Evolutionary conservation across 2,888 invertebrate genomes (phyloP), one percentile per base, ranked within the genome.

Genomic region (Meteorus cinctellus): DNA sequence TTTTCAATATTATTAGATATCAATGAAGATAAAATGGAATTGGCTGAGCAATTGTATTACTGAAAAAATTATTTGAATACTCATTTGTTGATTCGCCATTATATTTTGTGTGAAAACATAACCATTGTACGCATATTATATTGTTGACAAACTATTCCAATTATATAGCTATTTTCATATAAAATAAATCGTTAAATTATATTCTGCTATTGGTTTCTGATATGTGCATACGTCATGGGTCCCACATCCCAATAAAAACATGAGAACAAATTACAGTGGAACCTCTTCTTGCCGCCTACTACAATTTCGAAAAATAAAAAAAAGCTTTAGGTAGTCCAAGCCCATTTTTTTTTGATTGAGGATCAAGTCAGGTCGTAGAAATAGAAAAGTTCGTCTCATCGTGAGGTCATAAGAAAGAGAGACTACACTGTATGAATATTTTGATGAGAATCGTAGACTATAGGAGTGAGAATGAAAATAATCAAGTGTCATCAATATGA

Each of bases 151-250:
- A 68, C 27, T 68, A 68, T 48, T 51, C 48, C 62, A n/a, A 51
- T 12, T 51, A 29, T n/a, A 29, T 51, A 51, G 19, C n/a, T 81
- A 78, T 80, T 80, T 79, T 76, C 73, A 36, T 78, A 79, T 77
- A 70, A 65, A 55, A 74, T 75, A 73, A 77, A 75, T 66, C 63
- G 29, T 60, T 66, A 27, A 60, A 75, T 51, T 51, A 66, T 51
- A 69, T 12, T 60, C 0, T 2, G 29, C 14, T 16, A 41, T 71
- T 71, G 5, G 29, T 62, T 72, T 48, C 55, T 34, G 34, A 5
- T 10, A 51, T 16, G 27, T 3, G 2, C 14, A 68, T 10, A 14
- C 29, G 0, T 16, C 12, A 29, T 63, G 41, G 24, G 14, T 14
- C 66, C 27, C 14, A n/a, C 6, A 55, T 55, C 19, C 36, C 24